Evolutionary conservation across 1,140 invertebrate genomes (phyloP).

Genomic region (Drosophila kohkoa): DNA sequence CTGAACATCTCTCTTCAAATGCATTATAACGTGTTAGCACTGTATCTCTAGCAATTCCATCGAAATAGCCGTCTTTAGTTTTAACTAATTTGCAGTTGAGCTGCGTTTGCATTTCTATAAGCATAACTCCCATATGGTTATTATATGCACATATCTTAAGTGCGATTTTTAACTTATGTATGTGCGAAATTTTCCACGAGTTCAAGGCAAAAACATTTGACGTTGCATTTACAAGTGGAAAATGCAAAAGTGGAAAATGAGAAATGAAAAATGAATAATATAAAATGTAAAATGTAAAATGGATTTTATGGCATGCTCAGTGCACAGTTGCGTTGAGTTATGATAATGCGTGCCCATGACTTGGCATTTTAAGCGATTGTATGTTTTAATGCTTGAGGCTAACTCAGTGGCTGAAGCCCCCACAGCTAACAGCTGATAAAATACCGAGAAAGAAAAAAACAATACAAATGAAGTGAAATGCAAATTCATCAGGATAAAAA

Average conservation of each 20-base stretch:
- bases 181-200: slow-evolving; percentile 59
- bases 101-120: slow-evolving; percentile 50
- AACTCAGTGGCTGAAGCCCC: background rate
- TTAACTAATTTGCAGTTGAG: slow-evolving; percentile 72
- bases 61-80: slow-evolving; percentile 65
- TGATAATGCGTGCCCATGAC: slow-evolving; percentile 40
- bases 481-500: background rate
- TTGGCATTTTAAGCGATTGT: slow-evolving; percentile 38
- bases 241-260: slow-evolving; percentile 15
- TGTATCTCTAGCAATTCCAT: slow-evolving; percentile 29
- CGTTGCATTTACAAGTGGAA: slow-evolving; percentile 12
- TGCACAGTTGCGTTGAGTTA: slow-evolving; percentile 10
- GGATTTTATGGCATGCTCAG: slow-evolving; percentile 12
- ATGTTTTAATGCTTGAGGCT: slow-evolving; percentile 33
- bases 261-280: slow-evolving; percentile 20
- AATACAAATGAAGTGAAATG: background rate
- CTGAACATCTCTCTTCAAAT: background rate
- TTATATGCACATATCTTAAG: slow-evolving; percentile 68
- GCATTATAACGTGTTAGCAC: background rate
- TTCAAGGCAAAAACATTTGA: slow-evolving; percentile 57
- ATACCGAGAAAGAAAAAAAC: background rate
- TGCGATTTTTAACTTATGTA: slow-evolving; percentile 43
- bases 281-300: slow-evolving; percentile 23
- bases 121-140: slow-evolving; percentile 23
- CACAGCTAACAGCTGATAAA: slow-evolving; percentile 1